Conservation (phyloP, 2,888 invertebrate species). For the Leptinotarsa peninsularis region DNA sequence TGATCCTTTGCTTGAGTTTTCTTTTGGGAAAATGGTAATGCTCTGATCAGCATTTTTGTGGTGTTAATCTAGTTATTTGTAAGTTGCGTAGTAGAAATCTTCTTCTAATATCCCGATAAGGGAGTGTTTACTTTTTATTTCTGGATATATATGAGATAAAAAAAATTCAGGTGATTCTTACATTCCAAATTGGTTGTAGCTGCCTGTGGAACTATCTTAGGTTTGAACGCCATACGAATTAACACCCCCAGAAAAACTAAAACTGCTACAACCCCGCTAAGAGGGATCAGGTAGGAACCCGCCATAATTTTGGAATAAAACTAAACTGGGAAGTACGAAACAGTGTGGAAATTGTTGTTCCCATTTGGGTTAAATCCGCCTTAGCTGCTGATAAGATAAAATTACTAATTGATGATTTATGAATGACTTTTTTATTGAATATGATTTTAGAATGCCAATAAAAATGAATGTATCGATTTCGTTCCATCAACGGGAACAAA, state of each 20-base stretch:
- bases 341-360: neutral
- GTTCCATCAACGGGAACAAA: no score
- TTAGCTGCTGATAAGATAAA: conserved; percentile 11
- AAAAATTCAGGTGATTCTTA: neutral
- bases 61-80: no score
- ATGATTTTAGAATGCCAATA: neutral
- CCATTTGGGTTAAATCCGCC: neutral
- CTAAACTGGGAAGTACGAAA: neutral
- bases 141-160: no score
- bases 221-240: neutral
- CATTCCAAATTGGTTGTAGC: neutral
- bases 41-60: no score
- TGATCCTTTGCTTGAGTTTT: no score
- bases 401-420: conserved; percentile 1
- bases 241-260: neutral
- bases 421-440: conserved; percentile 14
- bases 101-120: no score
- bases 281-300: neutral
- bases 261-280: neutral
- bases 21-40: no score
- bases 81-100: no score
- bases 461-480: no score
- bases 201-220: neutral
- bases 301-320: neutral
- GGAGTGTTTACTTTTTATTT: no score